Base-by-base conservation (phyloP, 2,888 invertebrate genomes). In the Gerosis bhagava region DNA sequence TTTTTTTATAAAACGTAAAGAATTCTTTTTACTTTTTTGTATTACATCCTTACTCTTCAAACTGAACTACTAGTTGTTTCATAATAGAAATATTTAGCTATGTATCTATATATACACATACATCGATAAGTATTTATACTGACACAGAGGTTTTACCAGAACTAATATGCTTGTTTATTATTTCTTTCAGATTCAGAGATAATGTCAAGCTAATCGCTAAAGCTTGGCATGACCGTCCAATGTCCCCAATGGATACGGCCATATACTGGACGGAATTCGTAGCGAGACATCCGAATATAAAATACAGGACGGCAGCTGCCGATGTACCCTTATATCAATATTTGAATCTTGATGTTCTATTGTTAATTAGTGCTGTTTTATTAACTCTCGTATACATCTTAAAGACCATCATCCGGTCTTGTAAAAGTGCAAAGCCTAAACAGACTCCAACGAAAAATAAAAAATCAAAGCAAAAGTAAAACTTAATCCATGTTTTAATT, bases 241-340 rank as follows among this genome's bases (percentile, higher is more conserved):
- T 90, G 63, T 72, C 90, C 1, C 88, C 93, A 0, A 61, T 92
- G 59, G 91, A 93, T 34, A 90, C 91, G 0, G 92, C 93, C 1
- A 68, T 92, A 7, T 93, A 87, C 65, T 93, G 93, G 93, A 90
- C 91, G 1, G 93, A 93, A 64, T 92, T 90, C 60, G 90, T 91
- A 0, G 91, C 91, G 5, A 79, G 84, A 44, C 81, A 92, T 57
- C 68, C 84, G 5, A 90, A 91, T 49, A 67, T 76, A 19, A 76
- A 71, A 1, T 80, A 89, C 63, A 79, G 87, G 40, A 80, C 89
- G 1, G 79, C 90, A 1, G 90, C 91, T 1, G 91, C 90, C 0
- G 89, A 89, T 48, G 86, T 90, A 56, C 90, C 91, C 0, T 63
- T 79, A 12, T 91, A 91, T 58, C 88, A 91, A 55, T 88, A 90